Evolutionary conservation across 2,113 vertebrate species (phyloP), one percentile per base, ranked within the genome.

Genomic region (Natator depressus): DNA sequence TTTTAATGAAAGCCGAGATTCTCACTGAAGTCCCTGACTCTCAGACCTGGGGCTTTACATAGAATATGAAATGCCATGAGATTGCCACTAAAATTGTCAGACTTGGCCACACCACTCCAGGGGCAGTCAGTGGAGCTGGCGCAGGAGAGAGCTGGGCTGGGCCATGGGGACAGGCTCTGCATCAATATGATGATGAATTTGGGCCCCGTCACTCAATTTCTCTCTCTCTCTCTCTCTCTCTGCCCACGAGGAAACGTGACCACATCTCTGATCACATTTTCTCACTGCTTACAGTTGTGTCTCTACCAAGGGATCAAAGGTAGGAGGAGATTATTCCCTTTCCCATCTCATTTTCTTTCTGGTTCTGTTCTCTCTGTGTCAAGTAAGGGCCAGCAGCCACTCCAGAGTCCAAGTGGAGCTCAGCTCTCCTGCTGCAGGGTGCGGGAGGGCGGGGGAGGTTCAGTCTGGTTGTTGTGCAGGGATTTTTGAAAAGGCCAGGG

Each of bases 381-480:
- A 54, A 54, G 53, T 20, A 53, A 11, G 55, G 55, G 9, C 55
- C 55, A 57, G 55, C 24, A 11, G 55, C 24, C 5, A 1, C 25
- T 57, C 25, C 24, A 57, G 55, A 10, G 25, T 57, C 55, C 4
- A 24, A 57, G 55, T 8, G 3, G 25, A 11, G 10, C 10, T 57
- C 55, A 27, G 4, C 55, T 1, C 24, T 27, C 25, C 25, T 57
- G 55, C 10, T 54, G 19, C 51, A 16, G 50, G 50, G 17, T 4
- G 2, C n/a, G 55, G 55, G 7, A 1, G 17, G 3, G 24, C 1
- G 3, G 54, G 9, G 54, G 7, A 2, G 24, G 10, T 57, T 55
- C 24, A 57, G 55, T 57, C 9, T 57, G 24, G 22, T 57, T 57
- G 55, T 57, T 27, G 24, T 27, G 55, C 24, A 57, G 55, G 55